phyloP scores from a whole-genome alignment of 2,113 vertebrate genomes.

The Hippotragus niger region DNA sequence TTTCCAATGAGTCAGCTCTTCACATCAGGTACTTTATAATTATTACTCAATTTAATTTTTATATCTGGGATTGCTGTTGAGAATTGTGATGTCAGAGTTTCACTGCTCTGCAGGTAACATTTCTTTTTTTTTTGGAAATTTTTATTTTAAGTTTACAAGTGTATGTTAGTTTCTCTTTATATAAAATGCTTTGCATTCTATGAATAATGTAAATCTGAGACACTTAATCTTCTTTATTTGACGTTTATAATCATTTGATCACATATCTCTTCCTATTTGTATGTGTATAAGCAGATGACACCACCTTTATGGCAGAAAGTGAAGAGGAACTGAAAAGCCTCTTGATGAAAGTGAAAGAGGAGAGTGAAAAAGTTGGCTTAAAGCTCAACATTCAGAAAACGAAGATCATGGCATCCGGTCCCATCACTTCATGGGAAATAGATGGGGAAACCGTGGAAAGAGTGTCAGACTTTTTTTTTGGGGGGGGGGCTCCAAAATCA shows the following conservation, averaged over 20 bases:
- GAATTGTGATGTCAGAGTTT: neutral
- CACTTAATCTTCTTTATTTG: neutral
- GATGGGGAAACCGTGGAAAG: no score
- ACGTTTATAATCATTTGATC: neutral
- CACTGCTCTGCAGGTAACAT: neutral
- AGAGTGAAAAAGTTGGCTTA: no score
- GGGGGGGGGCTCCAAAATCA: no score
- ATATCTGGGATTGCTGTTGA: neutral
- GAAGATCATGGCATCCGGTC: no score
- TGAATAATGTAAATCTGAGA: neutral
- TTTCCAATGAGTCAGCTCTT: no score
- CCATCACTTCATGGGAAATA: no score
- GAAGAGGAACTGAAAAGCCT: no score
- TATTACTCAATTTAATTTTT: neutral
- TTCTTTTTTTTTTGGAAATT: neutral
- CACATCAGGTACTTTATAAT: neutral
- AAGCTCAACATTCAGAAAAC: no score
- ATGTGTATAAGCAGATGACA: no score
- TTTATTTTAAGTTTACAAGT: constrained; percentile 1
- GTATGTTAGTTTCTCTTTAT: neutral
- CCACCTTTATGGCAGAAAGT: no score
- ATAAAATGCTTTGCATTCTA: neutral
- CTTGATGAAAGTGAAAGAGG: no score
- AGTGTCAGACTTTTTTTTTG: no score
- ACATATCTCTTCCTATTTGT: neutral